These are phyloP conservation scores for Prostheceraeus crozeri DNA, from an alignment of 2,888 invertebrate species.

Conservation along the genomic window DNA sequence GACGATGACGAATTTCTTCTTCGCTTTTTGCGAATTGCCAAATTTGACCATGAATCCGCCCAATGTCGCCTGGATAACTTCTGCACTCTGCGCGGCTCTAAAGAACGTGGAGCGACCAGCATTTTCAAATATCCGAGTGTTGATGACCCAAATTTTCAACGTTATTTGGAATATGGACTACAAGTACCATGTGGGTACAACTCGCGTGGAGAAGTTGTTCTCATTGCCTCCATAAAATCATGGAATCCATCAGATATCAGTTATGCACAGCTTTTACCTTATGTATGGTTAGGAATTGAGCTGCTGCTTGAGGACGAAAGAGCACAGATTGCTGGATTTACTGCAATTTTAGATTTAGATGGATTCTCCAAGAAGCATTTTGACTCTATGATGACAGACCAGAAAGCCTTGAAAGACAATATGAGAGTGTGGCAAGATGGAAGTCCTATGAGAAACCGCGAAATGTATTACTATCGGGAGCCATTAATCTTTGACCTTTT, in stretches of 20 bases:
- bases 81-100: slow-evolving; percentile 62
- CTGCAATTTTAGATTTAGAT: slow-evolving; percentile 62
- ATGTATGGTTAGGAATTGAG: no score
- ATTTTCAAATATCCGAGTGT: no score
- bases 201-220: no score
- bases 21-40: slow-evolving; percentile 71
- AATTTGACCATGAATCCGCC: slow-evolving; percentile 71
- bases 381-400: slow-evolving; percentile 63
- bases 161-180: no score
- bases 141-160: no score
- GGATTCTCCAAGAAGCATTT: slow-evolving; percentile 60
- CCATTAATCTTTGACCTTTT: no score
- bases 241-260: no score
- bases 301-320: slow-evolving; percentile 63
- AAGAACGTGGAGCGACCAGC: no score
- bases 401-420: slow-evolving; percentile 59
- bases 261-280: no score
- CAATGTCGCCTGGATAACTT: slow-evolving; percentile 72
- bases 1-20: no score
- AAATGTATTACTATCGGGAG: slow-evolving; percentile 67
- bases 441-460: slow-evolving; percentile 71
- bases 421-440: slow-evolving; percentile 62
- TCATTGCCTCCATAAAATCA: no score
- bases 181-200: no score
- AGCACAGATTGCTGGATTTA: slow-evolving; percentile 49